These are phyloP conservation scores for Anticlea derivata DNA, from an alignment of 2,888 invertebrate species.

Conservation along the genomic window DNA sequence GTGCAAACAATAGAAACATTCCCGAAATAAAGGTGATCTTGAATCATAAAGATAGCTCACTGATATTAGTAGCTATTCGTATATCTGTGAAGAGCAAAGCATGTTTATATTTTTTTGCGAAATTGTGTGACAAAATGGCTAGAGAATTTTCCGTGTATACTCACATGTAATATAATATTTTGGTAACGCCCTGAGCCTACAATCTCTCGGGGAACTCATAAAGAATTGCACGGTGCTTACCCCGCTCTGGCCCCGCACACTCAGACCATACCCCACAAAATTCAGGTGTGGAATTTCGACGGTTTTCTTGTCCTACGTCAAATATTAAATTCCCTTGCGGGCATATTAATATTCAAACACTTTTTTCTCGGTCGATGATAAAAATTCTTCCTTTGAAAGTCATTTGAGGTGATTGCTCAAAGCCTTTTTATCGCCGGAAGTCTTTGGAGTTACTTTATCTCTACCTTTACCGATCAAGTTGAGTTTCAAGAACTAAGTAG, in stretches of 20 bases:
- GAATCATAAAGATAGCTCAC: constrained; percentile 12
- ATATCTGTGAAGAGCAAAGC: constrained; percentile 1
- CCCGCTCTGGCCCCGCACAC: constrained; percentile 44
- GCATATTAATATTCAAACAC: constrained; percentile 68
- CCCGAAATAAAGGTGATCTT: constrained; percentile 11
- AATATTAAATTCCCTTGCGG: constrained; percentile 69
- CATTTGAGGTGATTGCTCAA: constrained; percentile 68
- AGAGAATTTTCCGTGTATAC: constrained; percentile 23
- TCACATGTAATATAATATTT: constrained; percentile 38
- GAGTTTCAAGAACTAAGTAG: constrained; percentile 32
- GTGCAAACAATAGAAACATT: constrained; percentile 8
- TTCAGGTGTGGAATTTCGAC: constrained; percentile 55
- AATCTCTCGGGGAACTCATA: constrained; percentile 50
- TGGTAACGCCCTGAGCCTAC: constrained; percentile 21
- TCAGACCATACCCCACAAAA: constrained; percentile 61
- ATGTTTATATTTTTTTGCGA: constrained; percentile 16
- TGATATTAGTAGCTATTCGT: constrained; percentile 6
- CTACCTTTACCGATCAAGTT: constrained; percentile 36
- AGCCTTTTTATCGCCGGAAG: constrained; percentile 48
- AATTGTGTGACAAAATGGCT: constrained; percentile 30
- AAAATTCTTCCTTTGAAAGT: constrained; percentile 57
- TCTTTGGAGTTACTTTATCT: constrained; percentile 42
- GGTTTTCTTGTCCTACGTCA: constrained; percentile 59
- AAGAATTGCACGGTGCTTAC: constrained; percentile 54
- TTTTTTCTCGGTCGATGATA: constrained; percentile 47